phyloP scores from a whole-genome alignment of 2,113 vertebrate species.

The Pseudorectes ferrugineus region DNA sequence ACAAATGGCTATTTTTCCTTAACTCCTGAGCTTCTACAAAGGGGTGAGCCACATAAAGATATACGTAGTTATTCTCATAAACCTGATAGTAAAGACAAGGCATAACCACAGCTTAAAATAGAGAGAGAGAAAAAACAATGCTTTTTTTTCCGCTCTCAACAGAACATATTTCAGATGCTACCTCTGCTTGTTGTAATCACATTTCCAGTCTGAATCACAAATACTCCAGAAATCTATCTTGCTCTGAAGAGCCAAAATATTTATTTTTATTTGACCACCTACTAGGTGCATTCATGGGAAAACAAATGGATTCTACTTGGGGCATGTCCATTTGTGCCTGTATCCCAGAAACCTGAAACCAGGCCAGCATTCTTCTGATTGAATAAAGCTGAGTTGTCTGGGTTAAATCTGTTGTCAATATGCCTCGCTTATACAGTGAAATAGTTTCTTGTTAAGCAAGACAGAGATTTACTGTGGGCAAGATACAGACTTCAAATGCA shows the following conservation, averaged over 20 bases:
- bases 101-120: constrained; percentile 8
- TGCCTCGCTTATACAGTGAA: constrained; percentile 36
- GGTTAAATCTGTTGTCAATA: constrained; percentile 66
- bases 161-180: constrained; percentile 60
- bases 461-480: constrained; percentile 56
- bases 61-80: constrained; percentile 32
- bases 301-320: constrained; percentile 59
- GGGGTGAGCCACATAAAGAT: constrained; percentile 42
- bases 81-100: constrained; percentile 52
- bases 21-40: constrained; percentile 21
- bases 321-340: constrained; percentile 51
- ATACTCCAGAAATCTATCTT: constrained; percentile 64
- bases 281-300: constrained; percentile 60
- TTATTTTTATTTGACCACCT: constrained; percentile 72
- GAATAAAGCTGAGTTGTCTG: constrained; percentile 49
- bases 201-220: constrained; percentile 58
- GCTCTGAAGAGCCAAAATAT: constrained; percentile 63
- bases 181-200: constrained; percentile 62
- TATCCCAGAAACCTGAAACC: constrained; percentile 58
- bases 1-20: constrained; percentile 14
- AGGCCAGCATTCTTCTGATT: constrained; percentile 43
- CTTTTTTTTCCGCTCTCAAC: constrained; percentile 22
- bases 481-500: constrained; percentile 38
- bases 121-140: constrained; percentile 13
- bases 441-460: constrained; percentile 62